phyloP scores from a whole-genome alignment of 2,888 invertebrate species.

The Philaethria dido region DNA sequence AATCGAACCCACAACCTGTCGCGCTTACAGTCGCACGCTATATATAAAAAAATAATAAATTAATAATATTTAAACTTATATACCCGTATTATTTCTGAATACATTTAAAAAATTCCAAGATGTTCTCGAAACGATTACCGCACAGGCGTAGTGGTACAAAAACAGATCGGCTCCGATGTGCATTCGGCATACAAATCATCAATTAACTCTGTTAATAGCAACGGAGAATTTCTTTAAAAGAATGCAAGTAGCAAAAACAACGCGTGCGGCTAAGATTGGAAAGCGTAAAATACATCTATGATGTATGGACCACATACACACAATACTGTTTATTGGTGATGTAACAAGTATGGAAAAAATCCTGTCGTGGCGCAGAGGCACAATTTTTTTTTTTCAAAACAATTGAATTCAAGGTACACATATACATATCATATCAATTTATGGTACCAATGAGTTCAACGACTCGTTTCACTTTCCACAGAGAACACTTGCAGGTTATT shows the following conservation, averaged over 20 bases:
- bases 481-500: slow-evolving; percentile 17
- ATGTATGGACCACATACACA: slow-evolving; percentile 35
- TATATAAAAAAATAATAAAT: too few species aligned
- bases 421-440: neutral
- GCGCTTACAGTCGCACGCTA: too few species aligned
- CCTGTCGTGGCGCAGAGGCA: too few species aligned
- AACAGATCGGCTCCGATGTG: slow-evolving; percentile 53
- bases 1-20: too few species aligned
- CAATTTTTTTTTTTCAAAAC: too few species aligned
- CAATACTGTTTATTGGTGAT: slow-evolving; percentile 26
- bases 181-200: slow-evolving; percentile 64
- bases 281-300: slow-evolving; percentile 69
- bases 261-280: slow-evolving; percentile 65
- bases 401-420: slow-evolving; percentile 18
- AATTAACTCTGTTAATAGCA: slow-evolving; percentile 74
- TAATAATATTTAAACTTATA: neutral
- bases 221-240: slow-evolving; percentile 70
- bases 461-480: slow-evolving; percentile 28
- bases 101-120: neutral
- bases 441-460: slow-evolving; percentile 22
- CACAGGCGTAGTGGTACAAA: slow-evolving; percentile 35
- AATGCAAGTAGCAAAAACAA: slow-evolving; percentile 70
- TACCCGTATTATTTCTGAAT: neutral
- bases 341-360: slow-evolving; percentile 14
- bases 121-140: slow-evolving; percentile 36